These are phyloP conservation scores for Rhea americana DNA, from an alignment of 2,113 vertebrate genomes.

Conservation along the genomic window DNA sequence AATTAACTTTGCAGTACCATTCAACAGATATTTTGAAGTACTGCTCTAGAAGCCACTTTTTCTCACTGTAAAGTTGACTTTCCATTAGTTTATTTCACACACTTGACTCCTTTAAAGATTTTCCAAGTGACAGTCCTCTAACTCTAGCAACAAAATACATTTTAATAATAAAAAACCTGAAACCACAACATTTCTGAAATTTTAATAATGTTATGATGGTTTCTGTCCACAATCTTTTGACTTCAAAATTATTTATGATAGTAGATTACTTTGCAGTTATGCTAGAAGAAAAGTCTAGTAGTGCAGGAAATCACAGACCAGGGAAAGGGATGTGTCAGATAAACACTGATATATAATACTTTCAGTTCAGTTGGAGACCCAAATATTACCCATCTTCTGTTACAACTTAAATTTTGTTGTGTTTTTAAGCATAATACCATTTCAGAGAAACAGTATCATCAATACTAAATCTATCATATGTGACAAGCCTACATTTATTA, in stretches of 20 bases:
- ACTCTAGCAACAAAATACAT: neutral
- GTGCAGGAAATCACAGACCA: neutral
- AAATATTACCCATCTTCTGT: neutral
- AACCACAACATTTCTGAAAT: neutral
- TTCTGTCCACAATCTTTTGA: neutral
- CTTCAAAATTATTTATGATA: neutral
- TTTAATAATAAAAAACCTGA: neutral
- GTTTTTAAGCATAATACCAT: neutral
- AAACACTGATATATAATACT: neutral
- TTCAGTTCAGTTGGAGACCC: neutral
- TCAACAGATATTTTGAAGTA: neutral
- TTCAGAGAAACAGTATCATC: neutral
- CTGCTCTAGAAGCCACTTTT: neutral
- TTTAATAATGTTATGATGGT: neutral
- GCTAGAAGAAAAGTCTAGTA: neutral
- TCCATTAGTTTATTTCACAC: neutral
- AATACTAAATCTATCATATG: neutral
- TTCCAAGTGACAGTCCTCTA: neutral
- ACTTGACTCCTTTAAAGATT: neutral
- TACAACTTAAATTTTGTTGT: constrained; percentile 38
- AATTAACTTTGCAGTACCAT: neutral
- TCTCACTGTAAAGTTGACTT: neutral
- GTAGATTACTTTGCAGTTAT: neutral
- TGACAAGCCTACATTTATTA: neutral
- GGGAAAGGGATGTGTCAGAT: neutral